A percentile compares a stretch with the other conserved stretches of the same genome.
These are phyloP conservation scores for Ginglymostoma cirratum DNA, from an alignment of 2,113 vertebrate species.

Conservation along the genomic window DNA sequence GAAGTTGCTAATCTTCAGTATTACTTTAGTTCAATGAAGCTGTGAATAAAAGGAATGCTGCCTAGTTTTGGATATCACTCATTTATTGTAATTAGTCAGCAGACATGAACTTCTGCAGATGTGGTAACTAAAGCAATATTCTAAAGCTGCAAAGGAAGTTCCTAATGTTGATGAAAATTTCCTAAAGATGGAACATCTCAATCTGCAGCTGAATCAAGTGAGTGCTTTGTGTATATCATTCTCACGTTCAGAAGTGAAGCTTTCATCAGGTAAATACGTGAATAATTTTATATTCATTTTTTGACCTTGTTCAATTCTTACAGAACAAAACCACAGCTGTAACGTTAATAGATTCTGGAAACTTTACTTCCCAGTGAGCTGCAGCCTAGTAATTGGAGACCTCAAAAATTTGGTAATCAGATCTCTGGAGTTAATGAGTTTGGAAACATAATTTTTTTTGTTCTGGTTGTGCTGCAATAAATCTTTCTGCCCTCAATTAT, in stretches of 20 bases:
- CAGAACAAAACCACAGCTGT: constrained; percentile 15
- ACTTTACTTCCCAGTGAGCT: constrained; percentile 16
- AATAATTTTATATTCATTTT: constrained; percentile 1
- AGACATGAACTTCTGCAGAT: constrained; percentile 17
- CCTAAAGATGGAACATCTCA: not conserved
- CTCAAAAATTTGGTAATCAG: constrained; percentile 19
- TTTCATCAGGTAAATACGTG: not conserved
- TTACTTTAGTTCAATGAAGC: not conserved
- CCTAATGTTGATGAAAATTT: constrained; percentile 6
- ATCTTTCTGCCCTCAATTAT: not conserved
- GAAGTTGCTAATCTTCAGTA: not conserved
- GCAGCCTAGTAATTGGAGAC: constrained; percentile 9
- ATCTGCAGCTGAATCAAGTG: not conserved
- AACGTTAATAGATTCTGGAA: constrained; percentile 30
- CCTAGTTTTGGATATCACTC: not conserved
- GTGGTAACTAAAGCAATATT: not conserved
- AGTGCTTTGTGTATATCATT: not conserved
- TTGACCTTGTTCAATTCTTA: not conserved
- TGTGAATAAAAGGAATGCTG: not conserved
- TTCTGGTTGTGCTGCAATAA: constrained; percentile 12
- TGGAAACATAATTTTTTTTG: constrained; percentile 10
- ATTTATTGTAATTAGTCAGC: not conserved
- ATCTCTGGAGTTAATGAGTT: constrained; percentile 29
- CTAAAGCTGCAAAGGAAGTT: constrained; percentile 20
- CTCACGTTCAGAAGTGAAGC: constrained; percentile 2